Evolutionary conservation across 2,797 vertebrate species (phyloP), one percentile per base, ranked within the genome.

Genomic region (Pelochelys cantorii): DNA sequence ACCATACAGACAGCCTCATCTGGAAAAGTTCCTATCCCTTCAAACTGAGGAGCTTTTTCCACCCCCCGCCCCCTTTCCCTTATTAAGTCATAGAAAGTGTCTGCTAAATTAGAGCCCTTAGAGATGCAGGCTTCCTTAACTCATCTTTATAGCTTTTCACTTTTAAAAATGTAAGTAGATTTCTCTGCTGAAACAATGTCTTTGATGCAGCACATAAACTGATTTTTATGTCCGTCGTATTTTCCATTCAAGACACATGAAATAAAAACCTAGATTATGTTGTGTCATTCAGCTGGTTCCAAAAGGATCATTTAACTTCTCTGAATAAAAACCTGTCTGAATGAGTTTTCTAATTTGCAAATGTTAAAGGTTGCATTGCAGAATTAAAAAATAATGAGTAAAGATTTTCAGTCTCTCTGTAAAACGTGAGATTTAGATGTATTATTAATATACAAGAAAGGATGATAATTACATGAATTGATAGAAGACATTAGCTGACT

Each of bases 261-360:
- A 94, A 88, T 81, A 79, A 93, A 90, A 92, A 52, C 27, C n/a
- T 86, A 18, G 86, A 78, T 87, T 90, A 84, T 77, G 87, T 83
- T 8, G 2, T 93, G 74, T 74, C 59, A 68, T 79, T 95, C 48
- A 37, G 0, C 60, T 83, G 65, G 23, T 84, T 93, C 84, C 68
- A 48, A 81, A 77, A 90, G 77, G 89, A 85, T 88, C 25, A 7
- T 90, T 89, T 90, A 9, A 37, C 42, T 85, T 83, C 20, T 83
- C 53, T 83, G 34, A 85, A 11, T 54, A 85, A 79, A 79, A 54
- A 31, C 42, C 52, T 79, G 77, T 53, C 77, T 54, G 52, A 48
- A 52, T 48, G 52, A 60, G 37, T n/a, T 56, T 85, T 90, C 85
- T 3, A 4, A 52, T 79, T 71, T 88, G 68, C 55, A 92, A 90